These are phyloP conservation scores for Onychomys leucogaster DNA, from an alignment of 2,797 vertebrate species.

Conservation along the genomic window DNA sequence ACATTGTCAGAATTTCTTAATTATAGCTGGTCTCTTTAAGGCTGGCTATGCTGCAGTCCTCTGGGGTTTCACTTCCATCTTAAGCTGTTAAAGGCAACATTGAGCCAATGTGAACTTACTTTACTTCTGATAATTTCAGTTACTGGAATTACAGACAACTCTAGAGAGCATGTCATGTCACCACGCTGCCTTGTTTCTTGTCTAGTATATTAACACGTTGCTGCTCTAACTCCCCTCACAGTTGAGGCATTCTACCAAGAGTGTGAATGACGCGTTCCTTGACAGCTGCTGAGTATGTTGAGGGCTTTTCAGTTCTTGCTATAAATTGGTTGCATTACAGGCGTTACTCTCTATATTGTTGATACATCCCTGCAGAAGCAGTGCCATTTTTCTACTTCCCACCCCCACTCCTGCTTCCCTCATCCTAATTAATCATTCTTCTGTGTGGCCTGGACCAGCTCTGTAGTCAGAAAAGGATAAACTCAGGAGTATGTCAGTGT, in stretches of 20 bases:
- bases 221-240: background rate
- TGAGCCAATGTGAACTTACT: background rate
- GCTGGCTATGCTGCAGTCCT: background rate
- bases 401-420: no score
- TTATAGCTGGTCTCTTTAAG: background rate
- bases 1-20: conserved; percentile 64
- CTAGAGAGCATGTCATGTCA: background rate
- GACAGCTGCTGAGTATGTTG: background rate
- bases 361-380: background rate
- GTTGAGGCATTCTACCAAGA: background rate
- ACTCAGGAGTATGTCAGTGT: no score
- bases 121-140: background rate
- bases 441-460: background rate
- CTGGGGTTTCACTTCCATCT: background rate
- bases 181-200: background rate
- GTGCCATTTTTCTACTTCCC: background rate
- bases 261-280: background rate
- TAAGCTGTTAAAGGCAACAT: background rate
- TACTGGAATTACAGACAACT: conserved; percentile 21
- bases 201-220: background rate
- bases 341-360: background rate
- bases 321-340: background rate
- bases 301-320: conserved; percentile 6
- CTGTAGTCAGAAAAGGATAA: background rate
- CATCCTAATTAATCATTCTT: background rate